These are phyloP conservation scores for Armadillidium nasatum DNA, from an alignment of 1,140 invertebrate genomes.

Conservation along the genomic window DNA sequence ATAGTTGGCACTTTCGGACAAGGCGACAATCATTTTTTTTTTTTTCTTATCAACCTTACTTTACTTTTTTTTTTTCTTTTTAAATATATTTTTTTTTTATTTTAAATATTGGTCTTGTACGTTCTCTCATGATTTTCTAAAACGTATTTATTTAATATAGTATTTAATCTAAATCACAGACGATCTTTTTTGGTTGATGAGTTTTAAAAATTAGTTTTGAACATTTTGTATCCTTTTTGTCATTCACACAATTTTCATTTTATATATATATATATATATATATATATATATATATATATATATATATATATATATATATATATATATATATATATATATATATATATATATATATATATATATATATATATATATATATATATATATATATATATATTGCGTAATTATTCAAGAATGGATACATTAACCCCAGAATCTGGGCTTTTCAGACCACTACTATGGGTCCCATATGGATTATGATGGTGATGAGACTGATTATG, in stretches of 20 bases:
- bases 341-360: not conserved
- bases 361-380: not conserved
- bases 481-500: slow-evolving; percentile 16
- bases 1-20: slow-evolving; percentile 1
- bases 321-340: slow-evolving; percentile 5
- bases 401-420: slow-evolving; percentile 36
- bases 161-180: too few relatives aligned
- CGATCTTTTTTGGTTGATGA: too few relatives aligned
- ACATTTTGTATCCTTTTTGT: too few relatives aligned
- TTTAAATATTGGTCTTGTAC: not conserved
- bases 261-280: not conserved
- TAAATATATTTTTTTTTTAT: not conserved
- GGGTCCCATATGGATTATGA: slow-evolving; percentile 12
- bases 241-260: too few relatives aligned
- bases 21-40: not conserved
- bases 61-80: not conserved
- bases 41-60: not conserved
- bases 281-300: not conserved
- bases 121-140: not conserved
- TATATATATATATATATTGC: not conserved
- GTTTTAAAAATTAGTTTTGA: too few relatives aligned
- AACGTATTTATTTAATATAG: too few relatives aligned
- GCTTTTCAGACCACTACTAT: slow-evolving; percentile 38
- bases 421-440: slow-evolving; percentile 41
- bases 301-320: not conserved